A percentile compares a stretch with the other conserved stretches of the same genome.
phyloP scores from a whole-genome alignment of 2,797 vertebrate species.

The Capromys pilorides region DNA sequence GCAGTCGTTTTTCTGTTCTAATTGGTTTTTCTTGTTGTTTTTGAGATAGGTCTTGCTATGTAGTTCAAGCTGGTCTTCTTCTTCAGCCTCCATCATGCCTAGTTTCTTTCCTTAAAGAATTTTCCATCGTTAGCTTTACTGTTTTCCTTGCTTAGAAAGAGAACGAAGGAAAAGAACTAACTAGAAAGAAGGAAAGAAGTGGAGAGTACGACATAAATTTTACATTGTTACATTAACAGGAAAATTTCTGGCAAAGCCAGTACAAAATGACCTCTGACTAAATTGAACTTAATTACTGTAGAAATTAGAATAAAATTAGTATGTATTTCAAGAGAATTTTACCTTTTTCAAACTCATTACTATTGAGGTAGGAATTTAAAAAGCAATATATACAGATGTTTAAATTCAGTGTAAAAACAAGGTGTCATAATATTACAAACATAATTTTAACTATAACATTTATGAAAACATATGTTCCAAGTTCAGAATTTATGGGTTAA shows the following conservation, averaged over 20 bases:
- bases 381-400: background rate
- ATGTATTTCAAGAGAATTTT: background rate
- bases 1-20: conserved; percentile 57
- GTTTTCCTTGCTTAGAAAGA: conserved; percentile 1
- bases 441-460: background rate
- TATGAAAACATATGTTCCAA: background rate
- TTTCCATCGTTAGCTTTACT: conserved; percentile 30
- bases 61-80: background rate
- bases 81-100: background rate
- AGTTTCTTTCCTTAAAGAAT: conserved; percentile 40
- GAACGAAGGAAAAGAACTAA: conserved; percentile 45
- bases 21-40: background rate
- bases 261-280: background rate
- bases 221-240: background rate
- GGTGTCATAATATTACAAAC: background rate
- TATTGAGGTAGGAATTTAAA: conserved; percentile 6
- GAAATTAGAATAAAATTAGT: background rate
- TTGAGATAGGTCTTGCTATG: background rate
- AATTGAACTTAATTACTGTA: background rate
- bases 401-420: conserved; percentile 26
- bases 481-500: background rate
- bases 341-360: conserved; percentile 5
- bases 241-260: background rate
- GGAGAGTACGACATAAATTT: background rate
- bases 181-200: background rate